Conservation (phyloP, 2,888 invertebrate genomes). For the Phasia obesa region DNA sequence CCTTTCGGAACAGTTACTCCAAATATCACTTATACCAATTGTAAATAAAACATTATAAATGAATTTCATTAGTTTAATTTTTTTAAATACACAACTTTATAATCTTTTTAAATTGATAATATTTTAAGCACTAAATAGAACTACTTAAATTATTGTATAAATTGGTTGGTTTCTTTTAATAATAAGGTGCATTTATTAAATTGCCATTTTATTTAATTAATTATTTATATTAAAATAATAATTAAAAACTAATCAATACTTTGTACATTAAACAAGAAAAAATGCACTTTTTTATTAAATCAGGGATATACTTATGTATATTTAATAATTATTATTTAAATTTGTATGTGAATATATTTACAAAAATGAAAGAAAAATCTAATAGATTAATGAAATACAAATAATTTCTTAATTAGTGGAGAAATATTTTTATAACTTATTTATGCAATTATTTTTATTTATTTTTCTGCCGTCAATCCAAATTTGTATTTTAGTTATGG, state of each 20-base stretch:
- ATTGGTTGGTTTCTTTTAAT: neutral
- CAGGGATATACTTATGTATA: slow-evolving; percentile 46
- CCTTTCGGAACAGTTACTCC: no score
- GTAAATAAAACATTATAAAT: neutral
- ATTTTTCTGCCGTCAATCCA: no score
- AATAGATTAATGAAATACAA: slow-evolving; percentile 1
- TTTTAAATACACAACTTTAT: slow-evolving; percentile 56
- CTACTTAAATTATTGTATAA: slow-evolving; percentile 27
- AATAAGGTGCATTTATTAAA: slow-evolving; percentile 57
- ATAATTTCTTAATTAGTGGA: slow-evolving; percentile 15
- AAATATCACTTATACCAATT: no score
- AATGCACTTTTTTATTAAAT: slow-evolving; percentile 53
- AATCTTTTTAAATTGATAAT: slow-evolving; percentile 34
- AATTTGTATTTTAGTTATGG: no score
- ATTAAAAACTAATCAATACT: slow-evolving; percentile 49
- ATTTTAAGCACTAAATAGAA: slow-evolving; percentile 40
- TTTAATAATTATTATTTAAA: slow-evolving; percentile 41
- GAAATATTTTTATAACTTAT: slow-evolving; percentile 32
- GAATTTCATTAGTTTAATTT: slow-evolving; percentile 53
- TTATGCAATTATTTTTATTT: slow-evolving; percentile 50
- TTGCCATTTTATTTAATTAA: slow-evolving; percentile 37
- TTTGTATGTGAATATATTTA: slow-evolving; percentile 33
- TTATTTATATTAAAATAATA: slow-evolving; percentile 15
- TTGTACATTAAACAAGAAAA: slow-evolving; percentile 62
- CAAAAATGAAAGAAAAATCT: slow-evolving; percentile 6